Conservation (phyloP, 2,888 invertebrate genomes). For the Thelaira solivaga region DNA sequence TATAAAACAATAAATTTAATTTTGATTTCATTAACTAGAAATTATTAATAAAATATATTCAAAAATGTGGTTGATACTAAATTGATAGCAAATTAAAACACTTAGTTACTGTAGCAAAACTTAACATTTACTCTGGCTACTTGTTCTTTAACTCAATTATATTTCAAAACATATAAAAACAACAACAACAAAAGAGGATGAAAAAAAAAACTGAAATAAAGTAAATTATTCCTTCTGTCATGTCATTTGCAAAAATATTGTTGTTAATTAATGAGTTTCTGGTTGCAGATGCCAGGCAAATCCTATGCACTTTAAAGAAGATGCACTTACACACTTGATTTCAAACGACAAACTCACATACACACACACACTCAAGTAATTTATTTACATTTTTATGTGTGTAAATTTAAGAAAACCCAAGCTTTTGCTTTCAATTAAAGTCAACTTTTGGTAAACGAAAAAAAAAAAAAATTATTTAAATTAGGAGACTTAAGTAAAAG, state of each 20-base stretch:
- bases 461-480: constrained; percentile 11
- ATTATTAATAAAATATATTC: no score
- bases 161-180: no score
- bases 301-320: background rate
- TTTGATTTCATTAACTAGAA: no score
- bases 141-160: background rate
- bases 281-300: constrained; percentile 1
- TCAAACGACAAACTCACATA: background rate
- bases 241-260: constrained; percentile 7
- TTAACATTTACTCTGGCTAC: background rate
- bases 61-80: no score
- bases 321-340: background rate
- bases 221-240: background rate
- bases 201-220: constrained; percentile 17
- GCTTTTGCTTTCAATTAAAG: constrained; percentile 16
- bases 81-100: no score
- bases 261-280: constrained; percentile 39
- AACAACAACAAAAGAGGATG: no score
- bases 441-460: constrained; percentile 21
- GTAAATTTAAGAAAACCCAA: constrained; percentile 2
- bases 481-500: no score
- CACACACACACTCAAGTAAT: background rate
- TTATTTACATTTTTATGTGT: constrained; percentile 9
- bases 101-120: background rate
- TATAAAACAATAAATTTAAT: no score